Conservation (phyloP, 1,140 invertebrate genomes). For the Ericerus pela region DNA sequence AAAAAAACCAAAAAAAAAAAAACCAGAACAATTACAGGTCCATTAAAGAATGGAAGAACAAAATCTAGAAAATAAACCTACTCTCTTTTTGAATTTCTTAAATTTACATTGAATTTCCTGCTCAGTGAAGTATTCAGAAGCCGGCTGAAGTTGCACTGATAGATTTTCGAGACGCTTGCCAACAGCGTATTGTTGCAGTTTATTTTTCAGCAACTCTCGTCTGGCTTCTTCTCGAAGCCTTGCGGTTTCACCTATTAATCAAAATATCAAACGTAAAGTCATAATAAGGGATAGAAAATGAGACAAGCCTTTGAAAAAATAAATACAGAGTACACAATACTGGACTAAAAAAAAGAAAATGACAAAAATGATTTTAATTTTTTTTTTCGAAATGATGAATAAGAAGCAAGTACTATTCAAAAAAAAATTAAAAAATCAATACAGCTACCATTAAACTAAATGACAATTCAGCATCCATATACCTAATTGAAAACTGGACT, state of each 20-base stretch:
- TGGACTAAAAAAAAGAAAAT: conserved; percentile 25
- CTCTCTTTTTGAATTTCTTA: conserved; percentile 88
- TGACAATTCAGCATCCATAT: conserved; percentile 26
- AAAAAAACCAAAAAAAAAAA: conserved; percentile 14
- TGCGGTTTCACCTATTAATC: neutral
- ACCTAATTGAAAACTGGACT: conserved; percentile 66
- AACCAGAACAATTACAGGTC: neutral
- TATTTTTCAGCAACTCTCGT: neutral
- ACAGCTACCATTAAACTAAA: neutral
- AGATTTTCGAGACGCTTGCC: conserved; percentile 60
- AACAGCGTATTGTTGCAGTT: conserved; percentile 20
- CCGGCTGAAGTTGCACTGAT: conserved; percentile 15
- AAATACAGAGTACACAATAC: conserved; percentile 17
- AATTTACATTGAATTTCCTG: conserved; percentile 70
- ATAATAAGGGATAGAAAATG: neutral
- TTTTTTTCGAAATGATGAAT: too few relatives aligned
- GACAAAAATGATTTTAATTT: too few relatives aligned
- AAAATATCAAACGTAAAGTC: too few relatives aligned
- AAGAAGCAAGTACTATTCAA: too few relatives aligned
- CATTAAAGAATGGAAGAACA: neutral
- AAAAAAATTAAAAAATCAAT: neutral
- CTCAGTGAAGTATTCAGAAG: conserved; percentile 71
- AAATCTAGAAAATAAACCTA: conserved; percentile 28
- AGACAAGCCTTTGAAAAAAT: neutral
- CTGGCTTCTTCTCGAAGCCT: neutral